A percentile compares a stretch with the other conserved stretches of the same genome.
Conservation (phyloP, 2,888 invertebrate genomes). For the Leuctra nigra region DNA sequence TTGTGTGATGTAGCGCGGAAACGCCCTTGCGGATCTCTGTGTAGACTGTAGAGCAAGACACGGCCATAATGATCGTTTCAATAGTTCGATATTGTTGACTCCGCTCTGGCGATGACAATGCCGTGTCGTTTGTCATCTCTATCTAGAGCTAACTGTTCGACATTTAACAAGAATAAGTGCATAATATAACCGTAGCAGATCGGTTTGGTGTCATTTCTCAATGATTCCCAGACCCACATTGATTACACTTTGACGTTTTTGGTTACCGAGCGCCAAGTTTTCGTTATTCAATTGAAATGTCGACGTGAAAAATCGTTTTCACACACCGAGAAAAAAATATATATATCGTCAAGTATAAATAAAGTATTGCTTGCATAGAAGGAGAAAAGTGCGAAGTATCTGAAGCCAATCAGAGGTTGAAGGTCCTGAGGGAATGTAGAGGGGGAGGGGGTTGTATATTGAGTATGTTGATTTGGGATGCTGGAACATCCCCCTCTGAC, state of each 20-base stretch:
- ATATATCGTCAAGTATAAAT: slow-evolving; percentile 11
- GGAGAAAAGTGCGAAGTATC: slow-evolving; percentile 14
- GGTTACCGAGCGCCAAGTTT: background rate
- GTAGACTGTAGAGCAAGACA: slow-evolving; percentile 7
- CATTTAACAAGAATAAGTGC: too few relatives aligned
- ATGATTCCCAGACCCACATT: background rate
- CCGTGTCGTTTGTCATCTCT: slow-evolving; percentile 18
- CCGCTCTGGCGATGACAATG: slow-evolving; percentile 3
- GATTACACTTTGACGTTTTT: background rate
- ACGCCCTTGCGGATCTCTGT: slow-evolving; percentile 23
- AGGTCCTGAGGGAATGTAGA: slow-evolving; percentile 18
- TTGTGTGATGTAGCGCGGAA: slow-evolving; percentile 5
- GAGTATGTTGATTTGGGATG: slow-evolving; percentile 14
- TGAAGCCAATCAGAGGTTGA: slow-evolving; percentile 21
- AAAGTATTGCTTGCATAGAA: background rate
- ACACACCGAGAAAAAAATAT: slow-evolving; percentile 1
- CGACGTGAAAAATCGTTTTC: slow-evolving; percentile 26
- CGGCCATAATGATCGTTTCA: slow-evolving; percentile 16
- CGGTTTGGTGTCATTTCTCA: background rate
- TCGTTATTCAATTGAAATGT: slow-evolving; percentile 25
- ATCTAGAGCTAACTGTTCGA: slow-evolving; percentile 38
- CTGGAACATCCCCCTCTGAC: slow-evolving; percentile 6
- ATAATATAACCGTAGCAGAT: background rate
- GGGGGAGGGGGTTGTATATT: background rate
- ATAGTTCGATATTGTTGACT: slow-evolving; percentile 17